Conservation (phyloP, 2,888 invertebrate genomes). For the Drosophila borborema region DNA sequence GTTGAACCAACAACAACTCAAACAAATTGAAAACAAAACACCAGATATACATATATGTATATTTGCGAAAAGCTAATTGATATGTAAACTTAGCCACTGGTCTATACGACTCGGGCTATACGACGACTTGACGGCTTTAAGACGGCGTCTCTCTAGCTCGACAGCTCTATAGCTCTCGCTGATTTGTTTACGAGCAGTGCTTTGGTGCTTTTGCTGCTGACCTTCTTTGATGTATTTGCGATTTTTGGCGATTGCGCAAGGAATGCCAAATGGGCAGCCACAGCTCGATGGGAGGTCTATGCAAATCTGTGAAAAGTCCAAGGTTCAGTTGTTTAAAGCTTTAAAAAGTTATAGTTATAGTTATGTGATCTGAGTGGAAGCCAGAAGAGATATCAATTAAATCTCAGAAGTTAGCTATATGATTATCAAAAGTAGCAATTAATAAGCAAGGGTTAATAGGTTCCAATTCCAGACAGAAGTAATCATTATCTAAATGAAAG, state of each 20-base stretch:
- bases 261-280: constrained; percentile 57
- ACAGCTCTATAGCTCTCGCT: neutral
- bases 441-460: neutral
- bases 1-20: constrained; percentile 35
- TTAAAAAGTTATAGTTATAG: too few relatives aligned
- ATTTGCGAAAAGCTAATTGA: constrained; percentile 55
- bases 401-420: neutral
- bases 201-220: constrained; percentile 34
- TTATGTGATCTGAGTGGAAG: neutral
- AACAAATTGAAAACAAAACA: constrained; percentile 32
- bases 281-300: constrained; percentile 35
- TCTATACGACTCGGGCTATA: constrained; percentile 24
- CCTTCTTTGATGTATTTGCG: constrained; percentile 48
- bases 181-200: constrained; percentile 17
- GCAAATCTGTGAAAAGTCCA: neutral
- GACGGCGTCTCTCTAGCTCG: neutral
- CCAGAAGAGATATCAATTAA: neutral
- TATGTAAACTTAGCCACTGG: constrained; percentile 63
- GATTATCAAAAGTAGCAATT: neutral
- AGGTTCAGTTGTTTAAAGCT: neutral
- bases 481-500: neutral
- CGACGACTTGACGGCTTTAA: neutral
- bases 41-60: neutral
- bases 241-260: constrained; percentile 26
- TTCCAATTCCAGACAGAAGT: neutral